Base-by-base conservation (phyloP, 2,888 invertebrate genomes). In the Cyclophora albipunctata region DNA sequence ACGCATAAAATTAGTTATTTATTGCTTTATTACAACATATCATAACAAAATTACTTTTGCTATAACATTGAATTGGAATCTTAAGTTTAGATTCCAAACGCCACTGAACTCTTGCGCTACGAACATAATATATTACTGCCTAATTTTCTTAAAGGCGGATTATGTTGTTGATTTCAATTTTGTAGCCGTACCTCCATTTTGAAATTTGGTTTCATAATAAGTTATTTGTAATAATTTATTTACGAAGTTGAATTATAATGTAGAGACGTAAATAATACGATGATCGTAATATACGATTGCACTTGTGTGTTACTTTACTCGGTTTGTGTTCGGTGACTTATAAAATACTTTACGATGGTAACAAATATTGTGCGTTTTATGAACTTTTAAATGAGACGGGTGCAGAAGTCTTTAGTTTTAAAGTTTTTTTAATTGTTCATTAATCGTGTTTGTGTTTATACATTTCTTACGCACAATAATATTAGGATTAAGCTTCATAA, bases 1-100 rank as follows among this genome's bases (percentile, higher is more conserved):
- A 58, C 64, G 63, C 62, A 71, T 71, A 70, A 69, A 63, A 67
- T 59, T 59, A 49, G 56, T 64, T 54, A 52, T 57, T 78, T 78
- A 81, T 79, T 71, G 71, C 73, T 78, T 71, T 74, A 77, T 81
- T 82, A 74, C 78, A 71, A 69, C 77, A 77, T 67, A 54, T 75
- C 72, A 75, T 71, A 59, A 54, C 58, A 56, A 57, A 61, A 68
- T 69, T 67, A 69, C 69, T 62, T 20, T 66, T 60, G 66, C 64
- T 58, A 60, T 66, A 67, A 67, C 59, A 51, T 56, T 55, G 72
- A 71, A 74, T 75, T 66, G 52, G 64, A 63, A 74, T 76, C 20
- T 20, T 20, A 20, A 20, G 20, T 20, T 20, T 20, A 20, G 20
- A 60, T 60, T 60, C 59, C 54, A 43, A 52, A 48, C 54, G 51